A percentile compares a stretch with the other conserved stretches of the same genome.
phyloP scores from a whole-genome alignment of 1,140 invertebrate species.

The Bombus confusus region DNA sequence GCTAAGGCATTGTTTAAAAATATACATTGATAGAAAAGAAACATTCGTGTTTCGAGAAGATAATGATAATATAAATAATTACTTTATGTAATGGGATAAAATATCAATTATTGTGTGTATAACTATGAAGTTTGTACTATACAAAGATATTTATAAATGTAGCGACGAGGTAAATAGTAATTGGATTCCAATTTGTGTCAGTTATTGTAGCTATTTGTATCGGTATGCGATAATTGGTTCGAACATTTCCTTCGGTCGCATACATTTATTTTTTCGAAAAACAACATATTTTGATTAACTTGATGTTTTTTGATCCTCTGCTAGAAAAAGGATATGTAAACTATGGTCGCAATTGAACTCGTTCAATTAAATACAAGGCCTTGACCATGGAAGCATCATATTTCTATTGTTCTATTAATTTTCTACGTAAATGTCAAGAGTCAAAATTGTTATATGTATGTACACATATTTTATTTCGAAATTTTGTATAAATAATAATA shows the following conservation, averaged over 20 bases:
- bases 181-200: neutral
- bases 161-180: neutral
- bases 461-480: neutral
- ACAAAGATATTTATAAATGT: neutral
- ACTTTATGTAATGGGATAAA: neutral
- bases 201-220: neutral
- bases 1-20: neutral
- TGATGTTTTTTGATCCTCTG: too few species aligned
- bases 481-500: neutral
- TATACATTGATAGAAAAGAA: neutral
- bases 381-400: neutral
- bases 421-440: neutral
- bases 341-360: neutral
- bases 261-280: neutral
- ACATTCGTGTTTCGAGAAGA: neutral
- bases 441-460: neutral
- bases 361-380: neutral
- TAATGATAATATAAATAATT: neutral
- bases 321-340: neutral
- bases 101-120: neutral
- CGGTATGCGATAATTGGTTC: too few species aligned
- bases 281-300: neutral
- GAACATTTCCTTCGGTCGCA: neutral
- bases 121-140: neutral
- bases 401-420: neutral